These are phyloP conservation scores for Chalcosyrphus nemorum DNA, from an alignment of 2,888 invertebrate genomes.

Conservation along the genomic window DNA sequence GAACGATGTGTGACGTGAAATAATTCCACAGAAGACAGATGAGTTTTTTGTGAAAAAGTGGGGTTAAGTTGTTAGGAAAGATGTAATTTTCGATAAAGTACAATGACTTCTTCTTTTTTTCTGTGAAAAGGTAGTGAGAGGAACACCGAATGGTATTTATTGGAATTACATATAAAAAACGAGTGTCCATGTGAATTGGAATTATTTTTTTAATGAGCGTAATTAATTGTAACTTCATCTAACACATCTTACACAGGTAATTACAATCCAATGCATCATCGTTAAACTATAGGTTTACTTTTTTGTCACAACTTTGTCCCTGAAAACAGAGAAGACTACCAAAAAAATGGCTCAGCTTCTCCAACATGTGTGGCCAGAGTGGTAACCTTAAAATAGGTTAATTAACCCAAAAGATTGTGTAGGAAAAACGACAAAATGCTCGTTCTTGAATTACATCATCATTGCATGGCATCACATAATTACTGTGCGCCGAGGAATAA, in stretches of 20 bases:
- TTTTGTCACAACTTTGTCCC: neutral
- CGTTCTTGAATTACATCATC: constrained; percentile 62
- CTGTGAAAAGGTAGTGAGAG: no score
- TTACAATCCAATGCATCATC: constrained; percentile 47
- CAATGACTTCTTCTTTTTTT: no score
- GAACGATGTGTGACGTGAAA: neutral
- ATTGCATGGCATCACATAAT: constrained; percentile 65
- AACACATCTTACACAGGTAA: constrained; percentile 36
- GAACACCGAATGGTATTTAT: no score
- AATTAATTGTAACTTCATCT: no score
- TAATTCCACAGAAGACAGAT: neutral
- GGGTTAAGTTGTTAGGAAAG: no score
- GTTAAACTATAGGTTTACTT: constrained; percentile 5
- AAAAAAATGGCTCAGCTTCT: neutral
- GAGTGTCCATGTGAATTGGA: no score
- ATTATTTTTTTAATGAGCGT: no score
- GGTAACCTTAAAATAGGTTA: constrained; percentile 43
- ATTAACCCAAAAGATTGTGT: constrained; percentile 50
- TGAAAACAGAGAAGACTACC: constrained; percentile 12
- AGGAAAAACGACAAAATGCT: constrained; percentile 9
- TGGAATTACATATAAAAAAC: no score
- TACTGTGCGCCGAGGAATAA: constrained; percentile 27
- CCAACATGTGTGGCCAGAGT: neutral
- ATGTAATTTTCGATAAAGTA: no score
- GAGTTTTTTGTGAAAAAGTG: no score